A percentile compares a stretch with the other conserved stretches of the same genome.
These are phyloP conservation scores for Morus bassanus DNA, from an alignment of 2,797 vertebrate genomes.

Conservation along the genomic window DNA sequence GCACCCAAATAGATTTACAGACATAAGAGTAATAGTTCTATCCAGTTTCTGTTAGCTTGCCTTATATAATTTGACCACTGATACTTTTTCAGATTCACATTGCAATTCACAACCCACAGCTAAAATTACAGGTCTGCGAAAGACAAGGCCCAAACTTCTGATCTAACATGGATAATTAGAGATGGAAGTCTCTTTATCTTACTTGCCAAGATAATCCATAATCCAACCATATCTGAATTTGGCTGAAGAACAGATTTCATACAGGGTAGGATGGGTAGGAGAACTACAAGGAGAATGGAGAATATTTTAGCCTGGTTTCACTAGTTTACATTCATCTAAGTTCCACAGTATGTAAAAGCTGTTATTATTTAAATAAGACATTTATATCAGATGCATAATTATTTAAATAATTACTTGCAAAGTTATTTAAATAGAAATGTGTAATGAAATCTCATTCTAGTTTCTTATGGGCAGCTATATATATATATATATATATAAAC, in stretches of 20 bases:
- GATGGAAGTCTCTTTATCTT: not conserved
- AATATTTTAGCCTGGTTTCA: not conserved
- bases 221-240: not conserved
- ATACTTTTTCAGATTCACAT: not conserved
- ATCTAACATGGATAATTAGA: not conserved
- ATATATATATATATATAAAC: not conserved
- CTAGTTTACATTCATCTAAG: slow-evolving; percentile 1
- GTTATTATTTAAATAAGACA: slow-evolving; percentile 15
- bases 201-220: not conserved
- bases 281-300: not conserved
- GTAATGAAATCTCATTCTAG: not conserved
- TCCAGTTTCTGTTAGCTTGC: not conserved
- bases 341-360: not conserved
- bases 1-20: not conserved
- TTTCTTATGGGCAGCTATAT: not conserved
- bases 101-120: not conserved
- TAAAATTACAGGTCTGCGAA: not conserved
- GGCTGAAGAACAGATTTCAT: not conserved
- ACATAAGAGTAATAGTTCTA: not conserved
- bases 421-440: not conserved
- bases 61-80: not conserved
- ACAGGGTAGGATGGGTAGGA: not conserved
- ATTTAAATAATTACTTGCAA: slow-evolving; percentile 5
- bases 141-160: not conserved
- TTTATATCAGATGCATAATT: slow-evolving; percentile 10